phyloP scores from a whole-genome alignment of 2,113 vertebrate species.

The Pelecanus crispus region DNA sequence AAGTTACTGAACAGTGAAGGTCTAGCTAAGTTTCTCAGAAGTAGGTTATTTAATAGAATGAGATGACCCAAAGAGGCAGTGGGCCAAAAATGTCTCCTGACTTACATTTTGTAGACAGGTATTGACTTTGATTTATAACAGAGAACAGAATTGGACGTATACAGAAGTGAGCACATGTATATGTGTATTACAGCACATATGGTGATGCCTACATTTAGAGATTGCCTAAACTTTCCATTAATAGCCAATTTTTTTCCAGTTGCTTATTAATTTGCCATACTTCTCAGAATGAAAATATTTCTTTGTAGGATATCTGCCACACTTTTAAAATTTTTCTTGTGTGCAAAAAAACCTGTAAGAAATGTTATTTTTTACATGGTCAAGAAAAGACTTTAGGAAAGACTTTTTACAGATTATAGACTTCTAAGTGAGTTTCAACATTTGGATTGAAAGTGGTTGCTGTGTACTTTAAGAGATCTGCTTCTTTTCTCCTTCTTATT shows the following conservation, averaged over 20 bases:
- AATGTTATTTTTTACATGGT: not conserved
- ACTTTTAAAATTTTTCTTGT: not conserved
- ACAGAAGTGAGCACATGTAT: not conserved
- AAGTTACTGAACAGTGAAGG: slow-evolving; percentile 23
- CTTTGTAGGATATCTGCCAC: not conserved
- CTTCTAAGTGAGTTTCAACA: not conserved
- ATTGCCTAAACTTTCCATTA: not conserved
- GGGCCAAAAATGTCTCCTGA: not conserved
- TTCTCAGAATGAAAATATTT: not conserved
- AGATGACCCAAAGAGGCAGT: not conserved
- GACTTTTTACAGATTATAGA: not conserved
- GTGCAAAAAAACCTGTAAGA: not conserved
- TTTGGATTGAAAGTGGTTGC: not conserved
- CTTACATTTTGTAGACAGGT: not conserved
- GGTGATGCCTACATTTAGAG: not conserved
- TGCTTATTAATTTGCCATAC: not conserved
- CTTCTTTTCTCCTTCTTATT: not conserved
- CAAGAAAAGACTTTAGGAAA: not conserved
- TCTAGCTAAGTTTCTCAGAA: slow-evolving; percentile 28
- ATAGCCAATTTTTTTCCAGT: not conserved
- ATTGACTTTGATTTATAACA: not conserved
- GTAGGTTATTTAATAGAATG: slow-evolving; percentile 29
- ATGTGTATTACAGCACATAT: not conserved
- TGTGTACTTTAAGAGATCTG: not conserved
- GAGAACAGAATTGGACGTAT: not conserved